Conservation (phyloP, 2,888 invertebrate species). For the Teleogryllus oceanicus region DNA sequence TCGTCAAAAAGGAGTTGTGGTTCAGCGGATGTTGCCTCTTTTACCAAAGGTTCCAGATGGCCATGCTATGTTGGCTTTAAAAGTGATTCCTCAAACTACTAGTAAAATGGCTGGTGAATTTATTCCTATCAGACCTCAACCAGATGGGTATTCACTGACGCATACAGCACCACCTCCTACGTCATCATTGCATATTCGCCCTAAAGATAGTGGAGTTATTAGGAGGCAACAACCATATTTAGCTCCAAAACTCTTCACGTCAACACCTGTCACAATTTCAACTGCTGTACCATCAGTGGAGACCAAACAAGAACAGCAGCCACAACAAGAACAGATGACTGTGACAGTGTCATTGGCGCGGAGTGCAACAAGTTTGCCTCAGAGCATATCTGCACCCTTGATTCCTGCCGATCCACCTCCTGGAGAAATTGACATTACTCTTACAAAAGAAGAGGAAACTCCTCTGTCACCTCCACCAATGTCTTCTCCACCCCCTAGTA, state of each 20-base stretch:
- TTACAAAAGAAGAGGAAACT: background rate
- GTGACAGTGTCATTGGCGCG: background rate
- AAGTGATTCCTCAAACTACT: slow-evolving; percentile 40
- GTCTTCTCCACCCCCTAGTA: slow-evolving; percentile 35
- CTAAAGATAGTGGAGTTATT: background rate
- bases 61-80: slow-evolving; percentile 50
- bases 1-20: slow-evolving; percentile 62
- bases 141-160: background rate
- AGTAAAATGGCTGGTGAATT: slow-evolving; percentile 40
- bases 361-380: background rate
- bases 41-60: slow-evolving; percentile 57
- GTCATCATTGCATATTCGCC: background rate
- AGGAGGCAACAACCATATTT: background rate
- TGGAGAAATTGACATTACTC: background rate
- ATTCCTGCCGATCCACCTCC: background rate
- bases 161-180: background rate
- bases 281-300: background rate
- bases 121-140: slow-evolving; percentile 31
- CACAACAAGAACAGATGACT: background rate
- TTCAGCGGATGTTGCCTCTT: slow-evolving; percentile 69
- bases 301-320: background rate
- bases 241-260: background rate
- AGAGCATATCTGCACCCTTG: background rate
- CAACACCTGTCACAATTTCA: slow-evolving; percentile 5
- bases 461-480: background rate